Base-by-base conservation (phyloP, 2,797 vertebrate species). In the Squalus acanthias region DNA sequence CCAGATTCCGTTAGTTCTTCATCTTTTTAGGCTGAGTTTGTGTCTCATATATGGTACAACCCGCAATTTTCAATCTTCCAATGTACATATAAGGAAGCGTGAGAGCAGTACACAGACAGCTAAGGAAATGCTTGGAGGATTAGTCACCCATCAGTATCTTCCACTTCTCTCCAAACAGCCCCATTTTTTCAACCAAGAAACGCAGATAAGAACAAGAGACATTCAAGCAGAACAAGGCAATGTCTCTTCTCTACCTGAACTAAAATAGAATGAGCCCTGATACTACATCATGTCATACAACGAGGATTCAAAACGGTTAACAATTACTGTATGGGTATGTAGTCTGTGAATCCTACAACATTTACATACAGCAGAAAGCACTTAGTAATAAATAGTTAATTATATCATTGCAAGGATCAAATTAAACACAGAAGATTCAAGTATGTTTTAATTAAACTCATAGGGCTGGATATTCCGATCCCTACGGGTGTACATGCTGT, bases 141-240 rank as follows among this genome's bases (percentile, higher is more conserved):
- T 72, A 95, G 94, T 95, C 94, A 95, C 72, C 57, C 53, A 60
- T 74, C 46, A 76, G 70, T 95, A 74, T 95, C 70, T 95, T 69
- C 91, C 65, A 39, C 7, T 93, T 67, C n/a, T 20, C 79, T 93
- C 63, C n/a, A 76, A 76, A 20, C 17, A 46, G 70, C 70, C 50
- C 76, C 29, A 53, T 76, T 72, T 91, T 82, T 33, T 72, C 29
- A 57, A 74, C 39, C 1, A 95, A 95, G 50, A 6, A 95, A n/a
- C 57, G 33, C 94, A 95, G 50, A 95, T 20, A 76, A 76, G 29
- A 60, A 67, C 1, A 65, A 69, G 91, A 69, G 39, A 46, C 1
- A 46, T 69, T 39, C 22, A 12, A 74, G 29, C 50, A 76, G 17
- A 95, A 74, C 24, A 29, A 50, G 26, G 46, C 50, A 76, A 74